Evolutionary conservation across 2,113 vertebrate species (phyloP).

Genomic region (Caretta caretta): DNA sequence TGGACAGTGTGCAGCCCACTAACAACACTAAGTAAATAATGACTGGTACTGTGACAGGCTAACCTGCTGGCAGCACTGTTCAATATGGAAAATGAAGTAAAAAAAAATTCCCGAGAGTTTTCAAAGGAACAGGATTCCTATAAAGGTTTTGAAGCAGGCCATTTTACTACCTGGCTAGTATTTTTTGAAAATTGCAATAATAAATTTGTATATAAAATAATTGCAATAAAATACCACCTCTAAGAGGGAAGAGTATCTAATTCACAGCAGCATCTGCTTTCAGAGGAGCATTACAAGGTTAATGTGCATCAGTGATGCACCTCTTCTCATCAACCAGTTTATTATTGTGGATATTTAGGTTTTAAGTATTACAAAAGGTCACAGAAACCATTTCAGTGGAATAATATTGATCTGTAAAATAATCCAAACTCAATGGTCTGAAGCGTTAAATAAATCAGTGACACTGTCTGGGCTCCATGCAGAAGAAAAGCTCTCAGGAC

Average conservation of each 20-base stretch:
- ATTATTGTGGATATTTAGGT: neutral
- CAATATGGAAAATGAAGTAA: neutral
- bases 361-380: neutral
- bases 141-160: neutral
- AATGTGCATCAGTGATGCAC: neutral
- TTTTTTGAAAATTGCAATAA: neutral
- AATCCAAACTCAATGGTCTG: neutral
- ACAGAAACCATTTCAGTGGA: neutral
- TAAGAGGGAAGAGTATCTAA: neutral
- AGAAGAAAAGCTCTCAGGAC: neutral
- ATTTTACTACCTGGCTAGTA: neutral
- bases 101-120: neutral
- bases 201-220: constrained; percentile 15
- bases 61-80: constrained; percentile 33
- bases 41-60: neutral
- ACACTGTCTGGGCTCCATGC: neutral
- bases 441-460: neutral
- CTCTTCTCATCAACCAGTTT: neutral
- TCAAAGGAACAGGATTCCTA: neutral
- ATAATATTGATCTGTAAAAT: neutral
- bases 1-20: constrained; percentile 2
- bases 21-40: neutral
- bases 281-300: neutral
- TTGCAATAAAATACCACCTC: neutral
- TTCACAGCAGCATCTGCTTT: neutral